These are phyloP conservation scores for Agrochola lychnidis DNA, from an alignment of 2,888 invertebrate species.

Conservation along the genomic window DNA sequence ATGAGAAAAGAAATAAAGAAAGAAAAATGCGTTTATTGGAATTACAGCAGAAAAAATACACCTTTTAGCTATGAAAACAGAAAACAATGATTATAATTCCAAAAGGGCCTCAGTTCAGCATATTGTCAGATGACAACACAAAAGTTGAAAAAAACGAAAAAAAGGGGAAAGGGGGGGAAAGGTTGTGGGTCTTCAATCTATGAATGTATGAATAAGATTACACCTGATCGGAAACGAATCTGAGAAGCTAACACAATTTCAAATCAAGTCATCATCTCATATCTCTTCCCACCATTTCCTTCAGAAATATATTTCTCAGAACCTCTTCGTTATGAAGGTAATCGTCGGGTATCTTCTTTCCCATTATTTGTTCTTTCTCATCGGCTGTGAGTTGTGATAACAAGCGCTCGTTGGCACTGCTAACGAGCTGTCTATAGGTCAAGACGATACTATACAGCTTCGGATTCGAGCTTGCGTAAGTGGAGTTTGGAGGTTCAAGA, in stretches of 20 bases:
- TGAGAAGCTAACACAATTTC: conserved; percentile 7
- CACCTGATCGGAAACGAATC: neutral
- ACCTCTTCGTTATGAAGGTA: conserved; percentile 18
- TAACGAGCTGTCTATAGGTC: conserved; percentile 28
- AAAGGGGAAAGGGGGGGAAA: neutral
- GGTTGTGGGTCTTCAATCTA: neutral
- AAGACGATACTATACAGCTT: neutral
- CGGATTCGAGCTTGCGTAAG: neutral
- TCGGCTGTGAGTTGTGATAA: conserved; percentile 24
- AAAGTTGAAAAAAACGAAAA: too few species aligned
- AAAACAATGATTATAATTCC: too few species aligned
- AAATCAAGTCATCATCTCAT: conserved; percentile 2
- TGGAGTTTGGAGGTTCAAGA: conserved; percentile 2
- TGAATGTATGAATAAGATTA: neutral
- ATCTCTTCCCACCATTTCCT: neutral
- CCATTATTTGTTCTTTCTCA: conserved; percentile 31
- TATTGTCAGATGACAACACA: too few species aligned
- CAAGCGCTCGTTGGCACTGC: neutral
- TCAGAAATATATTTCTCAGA: neutral
- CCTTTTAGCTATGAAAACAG: too few species aligned
- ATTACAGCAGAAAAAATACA: too few species aligned
- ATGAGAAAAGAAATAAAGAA: too few species aligned
- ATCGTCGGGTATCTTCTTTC: conserved; percentile 19
- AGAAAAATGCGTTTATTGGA: too few species aligned
- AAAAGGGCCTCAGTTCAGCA: too few species aligned